Evolutionary conservation across 2,797 vertebrate genomes (phyloP), one percentile per base, ranked within the genome.

Genomic region (Telmatherina bonti): DNA sequence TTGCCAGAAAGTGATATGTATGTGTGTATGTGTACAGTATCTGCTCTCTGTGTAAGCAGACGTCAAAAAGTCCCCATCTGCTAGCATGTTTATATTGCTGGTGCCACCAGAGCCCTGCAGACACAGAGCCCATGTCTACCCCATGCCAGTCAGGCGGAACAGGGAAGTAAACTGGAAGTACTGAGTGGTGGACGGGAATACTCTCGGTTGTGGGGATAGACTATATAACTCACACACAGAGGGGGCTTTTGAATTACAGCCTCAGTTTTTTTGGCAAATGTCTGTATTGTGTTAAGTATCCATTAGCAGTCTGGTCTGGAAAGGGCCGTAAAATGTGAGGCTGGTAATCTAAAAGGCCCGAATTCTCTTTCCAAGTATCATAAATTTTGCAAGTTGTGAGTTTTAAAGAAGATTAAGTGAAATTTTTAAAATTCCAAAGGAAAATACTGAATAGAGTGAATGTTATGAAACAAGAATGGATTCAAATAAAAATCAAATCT

Each of bases 101-200:
- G 65, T 76, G 85, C 61, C 82, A 80, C 78, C 49, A 22, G 83
- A 83, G 80, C 72, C 76, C 29, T 2, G 76, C 78, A 84, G 79
- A 82, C 76, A 66, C 74, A 83, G 81, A 64, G 65, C 70, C 77
- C 79, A 64, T 87, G 88, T 88, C 88, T 91, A 70, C 75, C 20
- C 47, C 60, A 52, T 73, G 77, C 76, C 89, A 92, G 89, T 90
- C 89, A 90, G 65, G 87, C 84, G 66, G 79, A 92, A 88, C 88
- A 82, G 79, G 74, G 73, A 83, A 83, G 78, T 82, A 85, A 86
- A 83, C 65, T 81, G 62, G 73, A 69, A 64, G 62, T 38, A 36
- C 33, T 65, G 59, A 67, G 38, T 22, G 29, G 74, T 76, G 55
- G 49, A 60, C 33, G 24, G 54, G 62, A 52, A 43, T 47, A 33